Evolutionary conservation across 2,113 vertebrate species (phyloP).

Genomic region (Misgurnus anguillicaudatus): DNA sequence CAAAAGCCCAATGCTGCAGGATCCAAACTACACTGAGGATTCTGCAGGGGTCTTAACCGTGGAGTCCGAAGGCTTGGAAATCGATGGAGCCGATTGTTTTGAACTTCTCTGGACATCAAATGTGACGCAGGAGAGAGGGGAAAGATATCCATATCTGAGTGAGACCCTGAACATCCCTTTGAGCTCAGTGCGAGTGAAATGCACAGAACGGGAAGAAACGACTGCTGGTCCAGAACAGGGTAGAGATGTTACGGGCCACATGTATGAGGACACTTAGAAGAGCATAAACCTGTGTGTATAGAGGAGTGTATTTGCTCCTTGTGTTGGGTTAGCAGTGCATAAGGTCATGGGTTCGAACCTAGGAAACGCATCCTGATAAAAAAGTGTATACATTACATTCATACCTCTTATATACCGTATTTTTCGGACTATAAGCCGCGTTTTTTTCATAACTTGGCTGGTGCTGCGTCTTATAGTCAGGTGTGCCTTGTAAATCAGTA

Average conservation of each 20-base stretch:
- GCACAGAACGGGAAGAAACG: conserved; percentile 12
- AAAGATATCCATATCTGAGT: background rate
- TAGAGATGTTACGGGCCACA: background rate
- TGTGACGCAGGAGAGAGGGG: background rate
- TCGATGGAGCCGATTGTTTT: background rate
- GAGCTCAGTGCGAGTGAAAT: conserved; percentile 52
- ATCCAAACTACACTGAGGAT: conserved; percentile 3
- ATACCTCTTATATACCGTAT: too few species aligned
- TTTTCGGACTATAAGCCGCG: too few species aligned
- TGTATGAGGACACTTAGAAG: background rate
- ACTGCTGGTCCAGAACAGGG: background rate
- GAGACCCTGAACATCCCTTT: conserved; percentile 40
- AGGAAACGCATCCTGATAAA: too few species aligned
- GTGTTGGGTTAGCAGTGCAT: too few species aligned
- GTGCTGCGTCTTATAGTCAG: too few species aligned
- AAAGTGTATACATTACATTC: too few species aligned
- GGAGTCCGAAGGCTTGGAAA: background rate
- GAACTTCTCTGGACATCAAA: conserved; percentile 5
- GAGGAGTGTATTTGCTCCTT: too few species aligned
- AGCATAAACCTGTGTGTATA: too few species aligned
- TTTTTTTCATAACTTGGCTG: too few species aligned
- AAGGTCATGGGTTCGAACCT: too few species aligned
- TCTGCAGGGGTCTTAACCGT: background rate
- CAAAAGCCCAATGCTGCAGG: conserved; percentile 1
- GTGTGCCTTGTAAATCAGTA: too few species aligned